phyloP scores from a whole-genome alignment of 2,113 vertebrate species.

The Hemibagrus wyckioides region DNA sequence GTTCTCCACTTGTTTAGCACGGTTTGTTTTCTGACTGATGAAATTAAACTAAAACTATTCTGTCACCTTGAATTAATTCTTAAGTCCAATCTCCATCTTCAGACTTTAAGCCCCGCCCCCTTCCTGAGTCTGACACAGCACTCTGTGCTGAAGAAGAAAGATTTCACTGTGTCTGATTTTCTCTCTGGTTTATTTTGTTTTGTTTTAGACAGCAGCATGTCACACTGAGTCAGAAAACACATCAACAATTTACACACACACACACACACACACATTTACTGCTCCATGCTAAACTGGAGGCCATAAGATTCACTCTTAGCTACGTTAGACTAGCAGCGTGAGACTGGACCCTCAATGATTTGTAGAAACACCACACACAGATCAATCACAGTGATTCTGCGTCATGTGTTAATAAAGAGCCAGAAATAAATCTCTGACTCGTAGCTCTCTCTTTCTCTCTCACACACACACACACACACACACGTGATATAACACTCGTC shows the following conservation, averaged over 20 bases:
- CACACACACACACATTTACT: neutral
- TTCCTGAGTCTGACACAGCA: neutral
- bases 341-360: no score
- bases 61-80: neutral
- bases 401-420: neutral
- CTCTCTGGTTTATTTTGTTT: neutral
- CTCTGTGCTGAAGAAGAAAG: neutral
- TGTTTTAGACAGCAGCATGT: neutral
- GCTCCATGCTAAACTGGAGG: neutral
- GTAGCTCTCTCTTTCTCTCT: neutral
- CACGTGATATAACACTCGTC: neutral
- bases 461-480: neutral
- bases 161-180: neutral
- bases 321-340: neutral
- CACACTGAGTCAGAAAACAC: neutral
- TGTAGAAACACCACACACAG: neutral
- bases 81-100: neutral
- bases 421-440: neutral
- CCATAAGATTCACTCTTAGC: neutral
- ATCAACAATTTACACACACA: neutral
- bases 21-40: neutral
- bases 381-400: neutral
- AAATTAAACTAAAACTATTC: neutral
- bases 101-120: neutral
- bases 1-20: neutral